Evolutionary conservation across 2,113 vertebrate genomes (phyloP).

Genomic region (Dinomys branickii): DNA sequence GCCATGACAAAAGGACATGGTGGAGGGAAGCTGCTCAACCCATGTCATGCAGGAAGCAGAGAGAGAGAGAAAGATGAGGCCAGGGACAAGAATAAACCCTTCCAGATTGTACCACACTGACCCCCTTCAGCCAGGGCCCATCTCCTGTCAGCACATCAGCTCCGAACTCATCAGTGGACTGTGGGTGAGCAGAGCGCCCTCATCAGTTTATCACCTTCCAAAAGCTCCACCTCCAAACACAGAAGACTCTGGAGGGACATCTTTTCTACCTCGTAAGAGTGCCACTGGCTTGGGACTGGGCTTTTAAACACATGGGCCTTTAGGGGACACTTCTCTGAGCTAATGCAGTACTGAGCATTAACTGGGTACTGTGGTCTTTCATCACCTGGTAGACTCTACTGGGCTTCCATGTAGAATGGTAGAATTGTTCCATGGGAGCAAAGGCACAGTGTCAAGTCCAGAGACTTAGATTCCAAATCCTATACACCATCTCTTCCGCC

Average conservation of each 20-base stretch:
- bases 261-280: background rate
- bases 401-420: background rate
- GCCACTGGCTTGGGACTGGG: background rate
- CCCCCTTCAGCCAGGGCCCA: background rate
- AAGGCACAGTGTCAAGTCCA: background rate
- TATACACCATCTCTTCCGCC: background rate
- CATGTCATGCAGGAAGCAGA: background rate
- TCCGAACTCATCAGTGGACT: background rate
- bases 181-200: background rate
- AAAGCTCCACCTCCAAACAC: background rate
- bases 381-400: background rate
- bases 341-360: background rate
- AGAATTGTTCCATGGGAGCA: background rate
- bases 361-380: background rate
- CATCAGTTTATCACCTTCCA: background rate
- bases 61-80: background rate
- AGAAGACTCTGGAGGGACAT: background rate
- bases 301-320: background rate
- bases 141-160: background rate
- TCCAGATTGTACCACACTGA: background rate
- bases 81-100: background rate
- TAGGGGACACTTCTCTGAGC: background rate
- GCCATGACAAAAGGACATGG: background rate
- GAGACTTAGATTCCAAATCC: background rate
- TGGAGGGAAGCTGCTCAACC: background rate